A percentile compares a stretch with the other conserved stretches of the same genome.
phyloP scores from a whole-genome alignment of 1,140 invertebrate species.

The Gryllus bimaculatus region DNA sequence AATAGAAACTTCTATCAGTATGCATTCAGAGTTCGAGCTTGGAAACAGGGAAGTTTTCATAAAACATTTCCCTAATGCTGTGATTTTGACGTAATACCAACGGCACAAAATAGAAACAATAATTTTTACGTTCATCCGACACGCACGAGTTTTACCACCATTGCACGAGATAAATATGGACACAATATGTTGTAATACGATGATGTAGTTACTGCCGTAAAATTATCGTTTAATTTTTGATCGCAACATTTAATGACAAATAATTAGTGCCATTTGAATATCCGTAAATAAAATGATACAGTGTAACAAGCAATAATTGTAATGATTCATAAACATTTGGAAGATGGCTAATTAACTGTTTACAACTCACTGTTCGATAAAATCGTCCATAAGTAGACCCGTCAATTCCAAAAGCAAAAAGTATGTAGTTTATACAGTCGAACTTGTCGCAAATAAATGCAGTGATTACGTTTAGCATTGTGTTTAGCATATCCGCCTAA shows the following conservation, averaged over 20 bases:
- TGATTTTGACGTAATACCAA: background rate
- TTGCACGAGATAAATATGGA: background rate
- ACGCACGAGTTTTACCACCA: background rate
- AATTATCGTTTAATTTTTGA: background rate
- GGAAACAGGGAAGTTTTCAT: no score
- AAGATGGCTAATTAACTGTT: background rate
- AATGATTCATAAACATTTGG: background rate
- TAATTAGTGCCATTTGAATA: background rate
- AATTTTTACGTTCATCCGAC: background rate
- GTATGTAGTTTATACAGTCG: no score
- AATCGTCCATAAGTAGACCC: no score
- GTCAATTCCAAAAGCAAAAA: no score
- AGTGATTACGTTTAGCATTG: no score
- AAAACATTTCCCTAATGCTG: no score
- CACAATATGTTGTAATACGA: background rate
- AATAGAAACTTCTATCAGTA: no score
- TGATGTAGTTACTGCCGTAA: background rate
- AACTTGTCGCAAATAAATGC: no score
- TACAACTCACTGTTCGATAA: background rate
- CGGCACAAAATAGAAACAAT: background rate
- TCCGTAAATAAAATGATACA: background rate
- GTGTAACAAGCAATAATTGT: background rate
- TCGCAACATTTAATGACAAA: constrained; percentile 5
- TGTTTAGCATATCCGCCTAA: no score
- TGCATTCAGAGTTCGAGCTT: no score